Conservation (phyloP, 2,797 vertebrate species). For the Poeciliopsis presidionis region DNA sequence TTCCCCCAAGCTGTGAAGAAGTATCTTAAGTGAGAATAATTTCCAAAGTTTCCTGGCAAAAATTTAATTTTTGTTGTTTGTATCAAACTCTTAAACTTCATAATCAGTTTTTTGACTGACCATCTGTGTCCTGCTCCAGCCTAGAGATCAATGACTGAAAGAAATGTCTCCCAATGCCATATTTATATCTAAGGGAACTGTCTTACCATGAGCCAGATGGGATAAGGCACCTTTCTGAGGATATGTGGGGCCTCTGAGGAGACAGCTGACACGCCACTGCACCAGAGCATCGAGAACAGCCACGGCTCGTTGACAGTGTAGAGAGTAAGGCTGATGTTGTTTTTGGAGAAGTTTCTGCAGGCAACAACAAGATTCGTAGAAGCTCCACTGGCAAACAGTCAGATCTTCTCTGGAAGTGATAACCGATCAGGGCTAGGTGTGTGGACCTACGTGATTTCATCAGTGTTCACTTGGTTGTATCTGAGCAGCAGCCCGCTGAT, state of each 20-base stretch:
- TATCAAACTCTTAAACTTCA: no score
- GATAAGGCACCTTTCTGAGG: constrained; percentile 89
- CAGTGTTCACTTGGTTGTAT: constrained; percentile 86
- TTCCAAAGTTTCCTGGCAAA: neutral
- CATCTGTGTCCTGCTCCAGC: neutral
- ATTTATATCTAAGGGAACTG: neutral
- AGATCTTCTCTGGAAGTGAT: neutral
- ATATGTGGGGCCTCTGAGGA: constrained; percentile 90
- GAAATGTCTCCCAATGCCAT: neutral
- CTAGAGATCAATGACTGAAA: neutral
- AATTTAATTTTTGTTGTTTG: neutral
- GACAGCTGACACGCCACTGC: constrained; percentile 87
- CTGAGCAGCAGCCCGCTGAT: constrained; percentile 88
- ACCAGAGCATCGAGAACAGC: constrained; percentile 97
- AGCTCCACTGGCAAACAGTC: neutral
- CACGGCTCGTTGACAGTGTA: constrained; percentile 92
- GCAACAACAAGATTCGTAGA: constrained; percentile 12
- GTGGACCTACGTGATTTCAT: constrained; percentile 85
- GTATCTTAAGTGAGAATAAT: neutral
- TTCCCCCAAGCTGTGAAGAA: neutral
- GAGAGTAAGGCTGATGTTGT: constrained; percentile 89
- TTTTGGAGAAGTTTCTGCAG: constrained; percentile 83
- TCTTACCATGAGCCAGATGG: constrained; percentile 95
- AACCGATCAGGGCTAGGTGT: neutral
- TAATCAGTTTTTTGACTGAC: neutral